phyloP scores from a whole-genome alignment of 2,888 invertebrate genomes.

The Rambutsinella grinnellia region DNA sequence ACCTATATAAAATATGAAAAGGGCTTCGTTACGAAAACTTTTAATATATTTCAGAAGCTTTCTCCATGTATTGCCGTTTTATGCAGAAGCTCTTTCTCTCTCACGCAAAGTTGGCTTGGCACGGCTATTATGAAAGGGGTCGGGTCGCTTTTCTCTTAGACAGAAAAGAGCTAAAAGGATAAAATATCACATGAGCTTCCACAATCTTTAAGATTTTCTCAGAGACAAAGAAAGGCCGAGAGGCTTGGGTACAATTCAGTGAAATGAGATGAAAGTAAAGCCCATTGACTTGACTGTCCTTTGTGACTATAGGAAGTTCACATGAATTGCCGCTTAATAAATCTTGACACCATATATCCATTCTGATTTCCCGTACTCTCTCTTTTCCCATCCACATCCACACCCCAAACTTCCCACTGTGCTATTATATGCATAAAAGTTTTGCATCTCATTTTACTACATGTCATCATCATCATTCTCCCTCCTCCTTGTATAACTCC shows the following conservation, averaged over 20 bases:
- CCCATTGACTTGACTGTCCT: slow-evolving; percentile 46
- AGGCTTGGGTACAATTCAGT: slow-evolving; percentile 41
- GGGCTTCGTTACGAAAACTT: not conserved
- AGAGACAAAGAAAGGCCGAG: slow-evolving; percentile 41
- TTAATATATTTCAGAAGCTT: not conserved
- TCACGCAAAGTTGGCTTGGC: slow-evolving; percentile 34
- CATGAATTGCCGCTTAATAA: slow-evolving; percentile 66
- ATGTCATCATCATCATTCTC: slow-evolving; percentile 16
- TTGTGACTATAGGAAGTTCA: slow-evolving; percentile 43
- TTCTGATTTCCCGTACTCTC: slow-evolving; percentile 51
- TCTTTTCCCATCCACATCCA: slow-evolving; percentile 33
- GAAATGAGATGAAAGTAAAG: slow-evolving; percentile 54
- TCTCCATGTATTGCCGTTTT: slow-evolving; percentile 35
- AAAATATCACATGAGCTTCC: slow-evolving; percentile 46
- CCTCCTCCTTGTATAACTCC: not conserved
- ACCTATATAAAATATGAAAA: not conserved
- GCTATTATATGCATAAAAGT: slow-evolving; percentile 31
- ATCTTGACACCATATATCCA: slow-evolving; percentile 58
- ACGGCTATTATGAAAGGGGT: slow-evolving; percentile 46
- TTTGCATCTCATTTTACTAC: slow-evolving; percentile 44
- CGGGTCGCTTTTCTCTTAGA: slow-evolving; percentile 21
- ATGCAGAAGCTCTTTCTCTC: slow-evolving; percentile 53
- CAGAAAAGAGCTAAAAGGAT: slow-evolving; percentile 48
- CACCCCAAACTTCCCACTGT: slow-evolving; percentile 42
- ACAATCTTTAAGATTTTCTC: slow-evolving; percentile 38